These are phyloP conservation scores for Eulemur macaco DNA, from an alignment of 2,113 vertebrate species.

Conservation along the genomic window DNA sequence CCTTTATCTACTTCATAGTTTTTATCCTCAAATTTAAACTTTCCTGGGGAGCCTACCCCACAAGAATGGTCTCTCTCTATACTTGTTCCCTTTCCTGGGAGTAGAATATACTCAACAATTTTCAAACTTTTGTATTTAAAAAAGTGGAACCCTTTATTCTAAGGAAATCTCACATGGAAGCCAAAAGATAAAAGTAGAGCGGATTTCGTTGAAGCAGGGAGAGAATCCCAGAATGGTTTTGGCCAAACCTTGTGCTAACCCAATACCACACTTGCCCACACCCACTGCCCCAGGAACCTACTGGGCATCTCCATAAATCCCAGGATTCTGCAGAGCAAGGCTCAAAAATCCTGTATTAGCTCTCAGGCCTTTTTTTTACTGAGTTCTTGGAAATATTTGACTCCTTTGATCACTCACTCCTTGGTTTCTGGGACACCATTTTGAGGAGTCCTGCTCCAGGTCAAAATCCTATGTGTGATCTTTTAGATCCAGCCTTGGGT, in stretches of 20 bases:
- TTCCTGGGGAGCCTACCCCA: background rate
- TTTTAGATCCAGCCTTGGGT: too few relatives aligned
- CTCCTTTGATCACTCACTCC: background rate
- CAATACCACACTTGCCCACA: rapidly evolving
- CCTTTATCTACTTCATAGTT: background rate
- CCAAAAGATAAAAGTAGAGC: background rate
- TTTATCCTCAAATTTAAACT: background rate
- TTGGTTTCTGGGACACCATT: background rate
- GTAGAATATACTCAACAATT: background rate
- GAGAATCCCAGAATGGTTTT: background rate
- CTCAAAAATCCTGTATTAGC: background rate
- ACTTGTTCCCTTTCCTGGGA: background rate
- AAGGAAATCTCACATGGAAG: background rate
- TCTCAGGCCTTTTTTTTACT: background rate
- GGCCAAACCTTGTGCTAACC: background rate
- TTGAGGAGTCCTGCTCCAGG: background rate
- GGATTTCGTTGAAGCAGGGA: background rate
- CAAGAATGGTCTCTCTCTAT: background rate
- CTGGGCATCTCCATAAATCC: background rate
- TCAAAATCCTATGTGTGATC: background rate
- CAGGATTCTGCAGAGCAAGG: background rate
- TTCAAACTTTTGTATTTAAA: background rate
- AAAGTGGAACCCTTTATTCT: background rate
- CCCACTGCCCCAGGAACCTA: background rate
- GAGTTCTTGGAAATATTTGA: background rate